Evolutionary conservation across 35 echinoderm and acorn worm species (phyloP).

Genomic region (Heliocidaris erythrogramma): DNA sequence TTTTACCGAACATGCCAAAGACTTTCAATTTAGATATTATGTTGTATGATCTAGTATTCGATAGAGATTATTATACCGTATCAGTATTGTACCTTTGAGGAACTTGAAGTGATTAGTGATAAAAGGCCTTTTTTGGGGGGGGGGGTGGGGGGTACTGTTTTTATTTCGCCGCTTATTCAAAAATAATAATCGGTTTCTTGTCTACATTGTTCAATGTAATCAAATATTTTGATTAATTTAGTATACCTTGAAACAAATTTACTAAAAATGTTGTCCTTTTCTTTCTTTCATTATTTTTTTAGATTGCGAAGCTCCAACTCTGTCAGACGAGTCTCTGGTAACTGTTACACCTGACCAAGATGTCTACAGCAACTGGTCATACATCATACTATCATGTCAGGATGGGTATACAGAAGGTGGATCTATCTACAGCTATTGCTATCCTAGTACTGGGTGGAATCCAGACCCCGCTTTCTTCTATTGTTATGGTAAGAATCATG

Average conservation of each 20-base stretch:
- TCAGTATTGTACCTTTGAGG: too few relatives aligned
- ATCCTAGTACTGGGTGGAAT: not conserved
- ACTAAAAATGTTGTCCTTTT: too few relatives aligned
- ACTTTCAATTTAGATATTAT: too few relatives aligned
- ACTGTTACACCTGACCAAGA: not conserved
- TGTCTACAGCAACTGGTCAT: not conserved
- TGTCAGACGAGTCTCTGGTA: constrained; percentile 12
- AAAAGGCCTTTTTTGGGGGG: too few relatives aligned
- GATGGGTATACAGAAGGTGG: not conserved
- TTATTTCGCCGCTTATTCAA: too few relatives aligned
- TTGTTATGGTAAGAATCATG: not conserved
- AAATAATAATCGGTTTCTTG: too few relatives aligned
- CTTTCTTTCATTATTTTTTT: not conserved
- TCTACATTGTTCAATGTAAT: not conserved
- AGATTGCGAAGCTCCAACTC: not conserved
- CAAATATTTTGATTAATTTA: not conserved
- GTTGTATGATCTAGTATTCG: too few relatives aligned
- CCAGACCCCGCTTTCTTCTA: not conserved
- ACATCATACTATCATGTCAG: not conserved
- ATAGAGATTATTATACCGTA: too few relatives aligned
- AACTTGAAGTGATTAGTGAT: too few relatives aligned
- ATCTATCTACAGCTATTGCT: constrained; percentile 26
- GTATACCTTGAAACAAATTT: too few relatives aligned
- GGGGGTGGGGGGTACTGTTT: too few relatives aligned
- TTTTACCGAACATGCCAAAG: too few relatives aligned